Conservation (phyloP, 1,140 invertebrate genomes). For the Spodoptera frugiperda region DNA sequence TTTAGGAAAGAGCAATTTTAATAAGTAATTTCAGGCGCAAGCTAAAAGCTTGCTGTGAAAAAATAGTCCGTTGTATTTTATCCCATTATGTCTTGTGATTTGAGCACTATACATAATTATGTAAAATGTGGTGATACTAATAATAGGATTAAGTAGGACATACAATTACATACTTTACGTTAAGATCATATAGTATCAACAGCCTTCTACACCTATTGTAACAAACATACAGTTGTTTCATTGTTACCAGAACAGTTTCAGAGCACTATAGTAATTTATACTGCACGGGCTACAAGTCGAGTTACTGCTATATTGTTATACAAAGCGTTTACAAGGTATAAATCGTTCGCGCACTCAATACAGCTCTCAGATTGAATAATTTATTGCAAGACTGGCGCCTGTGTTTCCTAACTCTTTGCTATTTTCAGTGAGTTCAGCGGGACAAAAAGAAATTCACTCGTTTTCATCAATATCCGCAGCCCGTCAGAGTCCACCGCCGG, state of each 20-base stretch:
- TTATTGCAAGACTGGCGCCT: slow-evolving; percentile 14
- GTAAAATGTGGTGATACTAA: no score
- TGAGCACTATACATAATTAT: no score
- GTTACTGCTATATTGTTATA: neutral
- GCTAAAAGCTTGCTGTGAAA: no score
- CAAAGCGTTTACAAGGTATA: slow-evolving; percentile 19
- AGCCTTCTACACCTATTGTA: neutral
- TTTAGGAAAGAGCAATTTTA: no score
- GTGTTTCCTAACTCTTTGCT: slow-evolving; percentile 20
- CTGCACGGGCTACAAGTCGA: slow-evolving; percentile 4
- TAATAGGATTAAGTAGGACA: no score
- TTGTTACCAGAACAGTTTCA: neutral
- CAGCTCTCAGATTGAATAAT: slow-evolving; percentile 13
- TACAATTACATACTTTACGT: neutral
- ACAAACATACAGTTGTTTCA: neutral
- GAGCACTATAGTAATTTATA: neutral
- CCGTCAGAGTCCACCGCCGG: no score
- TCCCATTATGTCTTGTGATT: no score
- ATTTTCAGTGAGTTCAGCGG: neutral
- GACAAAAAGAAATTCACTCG: no score
- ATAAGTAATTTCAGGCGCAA: no score
- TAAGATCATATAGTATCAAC: neutral
- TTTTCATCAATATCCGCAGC: no score
- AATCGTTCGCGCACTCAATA: slow-evolving; percentile 14
- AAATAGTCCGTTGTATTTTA: no score